Conservation (phyloP, 2,797 vertebrate genomes). For the Anolis apletophallus region DNA sequence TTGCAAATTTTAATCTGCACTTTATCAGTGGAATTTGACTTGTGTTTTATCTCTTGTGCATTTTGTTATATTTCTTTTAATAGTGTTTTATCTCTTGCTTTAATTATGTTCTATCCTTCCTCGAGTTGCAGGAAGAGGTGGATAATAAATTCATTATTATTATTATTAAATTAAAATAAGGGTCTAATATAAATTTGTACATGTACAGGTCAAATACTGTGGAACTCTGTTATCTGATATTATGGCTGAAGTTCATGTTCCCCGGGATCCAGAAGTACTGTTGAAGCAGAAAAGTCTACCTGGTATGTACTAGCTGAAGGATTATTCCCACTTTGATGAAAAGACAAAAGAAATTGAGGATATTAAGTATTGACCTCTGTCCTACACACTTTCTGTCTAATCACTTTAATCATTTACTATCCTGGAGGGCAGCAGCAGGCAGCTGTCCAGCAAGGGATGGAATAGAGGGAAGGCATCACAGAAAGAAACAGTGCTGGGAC, state of each 20-base stretch:
- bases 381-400: neutral
- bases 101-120: too few species aligned
- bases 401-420: neutral
- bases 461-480: neutral
- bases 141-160: too few species aligned
- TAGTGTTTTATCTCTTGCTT: too few species aligned
- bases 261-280: conserved; percentile 39
- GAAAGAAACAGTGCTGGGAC: too few species aligned
- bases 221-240: conserved; percentile 79
- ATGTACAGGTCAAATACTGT: conserved; percentile 81
- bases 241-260: conserved; percentile 50
- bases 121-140: too few species aligned
- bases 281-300: conserved; percentile 45
- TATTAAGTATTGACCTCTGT: neutral
- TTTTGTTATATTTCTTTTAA: too few species aligned
- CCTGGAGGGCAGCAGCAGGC: neutral
- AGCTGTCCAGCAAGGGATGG: neutral
- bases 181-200: conserved; percentile 33
- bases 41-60: too few species aligned
- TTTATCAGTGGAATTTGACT: too few species aligned
- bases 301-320: conserved; percentile 64
- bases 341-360: neutral
- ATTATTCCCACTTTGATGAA: conserved; percentile 10
- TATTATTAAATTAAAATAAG: conserved; percentile 6
- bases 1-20: too few species aligned